A percentile compares a stretch with the other conserved stretches of the same genome.
Evolutionary conservation across 2,113 vertebrate genomes (phyloP).

Genomic region (Mus pahari): DNA sequence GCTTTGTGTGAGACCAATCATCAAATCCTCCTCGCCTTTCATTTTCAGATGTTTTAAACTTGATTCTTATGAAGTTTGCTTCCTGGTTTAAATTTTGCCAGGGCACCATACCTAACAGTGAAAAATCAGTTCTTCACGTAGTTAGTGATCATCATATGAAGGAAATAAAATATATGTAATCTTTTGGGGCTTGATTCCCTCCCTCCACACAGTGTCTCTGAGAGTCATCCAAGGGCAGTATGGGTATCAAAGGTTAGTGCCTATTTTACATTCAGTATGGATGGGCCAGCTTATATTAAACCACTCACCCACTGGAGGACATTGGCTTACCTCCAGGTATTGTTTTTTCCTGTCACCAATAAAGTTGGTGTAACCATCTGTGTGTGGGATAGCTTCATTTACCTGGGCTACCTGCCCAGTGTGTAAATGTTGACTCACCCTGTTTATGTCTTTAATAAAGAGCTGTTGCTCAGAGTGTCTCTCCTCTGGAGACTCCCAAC

Average conservation of each 20-base stretch:
- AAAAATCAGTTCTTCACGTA: not conserved
- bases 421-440: not conserved
- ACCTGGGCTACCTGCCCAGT: not conserved
- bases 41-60: not conserved
- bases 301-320: not conserved
- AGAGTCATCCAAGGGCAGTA: not conserved
- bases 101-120: not conserved
- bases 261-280: not conserved
- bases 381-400: not conserved
- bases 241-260: not conserved
- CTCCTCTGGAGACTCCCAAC: not conserved
- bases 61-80: not conserved
- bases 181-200: not conserved
- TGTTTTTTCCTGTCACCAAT: not conserved
- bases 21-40: not conserved
- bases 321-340: not conserved
- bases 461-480: not conserved
- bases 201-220: not conserved
- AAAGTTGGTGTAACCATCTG: not conserved
- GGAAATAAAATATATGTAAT: not conserved
- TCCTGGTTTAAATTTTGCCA: not conserved
- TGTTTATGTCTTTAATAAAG: conserved; percentile 15
- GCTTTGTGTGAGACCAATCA: not conserved
- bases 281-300: not conserved
- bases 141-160: not conserved